Evolutionary conservation across 1,140 invertebrate genomes (phyloP).

Genomic region (Acyrthosiphon pisum): DNA sequence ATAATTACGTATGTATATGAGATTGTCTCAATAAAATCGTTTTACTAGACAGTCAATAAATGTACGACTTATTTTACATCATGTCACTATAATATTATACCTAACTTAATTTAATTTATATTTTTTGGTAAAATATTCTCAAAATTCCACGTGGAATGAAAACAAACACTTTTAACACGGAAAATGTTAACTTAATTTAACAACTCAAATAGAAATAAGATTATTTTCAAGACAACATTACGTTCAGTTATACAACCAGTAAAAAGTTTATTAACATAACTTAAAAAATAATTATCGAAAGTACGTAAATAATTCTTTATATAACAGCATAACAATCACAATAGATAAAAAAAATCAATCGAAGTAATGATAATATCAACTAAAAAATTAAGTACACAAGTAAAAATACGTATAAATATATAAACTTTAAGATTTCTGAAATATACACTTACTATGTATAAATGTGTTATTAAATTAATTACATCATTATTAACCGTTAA

Average conservation of each 20-base stretch:
- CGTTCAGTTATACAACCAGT: background rate
- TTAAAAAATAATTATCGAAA: background rate
- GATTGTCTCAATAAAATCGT: conserved; percentile 41
- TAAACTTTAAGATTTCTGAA: conserved; percentile 28
- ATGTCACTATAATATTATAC: background rate
- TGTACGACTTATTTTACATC: background rate
- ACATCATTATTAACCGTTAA: background rate
- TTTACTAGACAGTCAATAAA: conserved; percentile 27
- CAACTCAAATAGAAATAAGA: background rate
- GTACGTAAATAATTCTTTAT: background rate
- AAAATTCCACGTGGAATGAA: background rate
- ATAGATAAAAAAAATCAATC: background rate
- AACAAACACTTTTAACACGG: background rate
- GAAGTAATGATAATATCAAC: background rate
- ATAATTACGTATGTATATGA: conserved; percentile 12
- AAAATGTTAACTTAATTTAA: background rate
- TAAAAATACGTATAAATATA: conserved; percentile 36
- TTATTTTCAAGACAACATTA: background rate
- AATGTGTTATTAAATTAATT: background rate
- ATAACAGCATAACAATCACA: background rate
- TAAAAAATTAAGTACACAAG: background rate
- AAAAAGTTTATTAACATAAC: background rate
- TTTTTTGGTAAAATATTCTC: background rate
- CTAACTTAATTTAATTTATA: background rate
- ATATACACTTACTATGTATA: background rate